Evolutionary conservation across 2,113 vertebrate species (phyloP).

Genomic region (Psilopogon haemacephalus): DNA sequence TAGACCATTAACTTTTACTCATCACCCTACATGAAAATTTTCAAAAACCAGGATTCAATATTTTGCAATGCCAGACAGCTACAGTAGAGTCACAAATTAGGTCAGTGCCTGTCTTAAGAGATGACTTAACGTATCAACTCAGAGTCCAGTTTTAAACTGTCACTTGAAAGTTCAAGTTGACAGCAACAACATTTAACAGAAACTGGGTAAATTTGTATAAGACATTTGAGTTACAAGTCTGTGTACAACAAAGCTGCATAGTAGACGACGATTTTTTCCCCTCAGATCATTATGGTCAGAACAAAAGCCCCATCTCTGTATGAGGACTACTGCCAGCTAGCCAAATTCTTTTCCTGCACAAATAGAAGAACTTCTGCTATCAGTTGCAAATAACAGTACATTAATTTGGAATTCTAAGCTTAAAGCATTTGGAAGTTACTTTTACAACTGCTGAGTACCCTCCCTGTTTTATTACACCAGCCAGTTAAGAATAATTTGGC

Average conservation of each 20-base stretch:
- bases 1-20: not conserved
- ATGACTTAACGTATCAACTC: not conserved
- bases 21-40: not conserved
- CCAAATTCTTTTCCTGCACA: not conserved
- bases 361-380: not conserved
- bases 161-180: not conserved
- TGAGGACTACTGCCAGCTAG: not conserved
- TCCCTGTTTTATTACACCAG: not conserved
- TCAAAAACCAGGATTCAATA: not conserved
- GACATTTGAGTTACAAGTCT: not conserved
- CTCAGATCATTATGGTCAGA: not conserved
- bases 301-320: not conserved
- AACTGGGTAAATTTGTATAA: not conserved
- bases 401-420: not conserved
- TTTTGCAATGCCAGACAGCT: not conserved
- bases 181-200: not conserved
- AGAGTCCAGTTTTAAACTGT: not conserved
- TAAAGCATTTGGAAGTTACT: not conserved
- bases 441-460: not conserved
- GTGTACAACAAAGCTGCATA: not conserved
- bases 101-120: not conserved
- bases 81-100: not conserved
- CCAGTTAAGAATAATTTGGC: not conserved
- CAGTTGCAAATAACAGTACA: not conserved
- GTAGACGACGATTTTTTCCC: not conserved